Conservation (phyloP, 2,113 vertebrate genomes). For the Eira barbara region DNA sequence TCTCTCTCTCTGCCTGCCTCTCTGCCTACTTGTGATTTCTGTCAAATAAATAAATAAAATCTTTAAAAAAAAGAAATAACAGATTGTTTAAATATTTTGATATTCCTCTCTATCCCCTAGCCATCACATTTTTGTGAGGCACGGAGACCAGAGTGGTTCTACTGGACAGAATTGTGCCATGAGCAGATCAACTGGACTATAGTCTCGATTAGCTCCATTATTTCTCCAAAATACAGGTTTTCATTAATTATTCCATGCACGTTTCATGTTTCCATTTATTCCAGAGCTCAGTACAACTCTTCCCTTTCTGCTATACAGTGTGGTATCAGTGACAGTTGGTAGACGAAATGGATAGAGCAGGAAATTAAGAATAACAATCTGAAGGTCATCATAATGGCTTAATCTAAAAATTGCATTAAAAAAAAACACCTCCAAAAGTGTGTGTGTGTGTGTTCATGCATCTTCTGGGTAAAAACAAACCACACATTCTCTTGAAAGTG, state of each 20-base stretch:
- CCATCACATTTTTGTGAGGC: background rate
- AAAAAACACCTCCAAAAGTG: background rate
- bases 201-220: background rate
- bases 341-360: background rate
- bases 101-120: background rate
- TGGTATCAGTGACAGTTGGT: background rate
- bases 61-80: background rate
- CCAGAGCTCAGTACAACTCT: background rate
- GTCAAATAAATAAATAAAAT: too few species aligned
- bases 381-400: background rate
- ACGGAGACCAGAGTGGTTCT: background rate
- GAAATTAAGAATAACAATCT: conserved; percentile 22
- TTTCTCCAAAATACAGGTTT: background rate
- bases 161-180: background rate
- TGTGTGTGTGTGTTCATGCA: too few species aligned
- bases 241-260: background rate
- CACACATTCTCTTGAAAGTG: background rate
- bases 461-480: background rate
- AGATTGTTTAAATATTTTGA: background rate
- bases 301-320: background rate
- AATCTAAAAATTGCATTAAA: background rate
- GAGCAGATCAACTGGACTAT: background rate
- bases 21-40: too few species aligned
- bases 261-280: background rate
- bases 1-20: too few species aligned